phyloP scores from a whole-genome alignment of 1,140 invertebrate species.

The Bicyclus anynana region DNA sequence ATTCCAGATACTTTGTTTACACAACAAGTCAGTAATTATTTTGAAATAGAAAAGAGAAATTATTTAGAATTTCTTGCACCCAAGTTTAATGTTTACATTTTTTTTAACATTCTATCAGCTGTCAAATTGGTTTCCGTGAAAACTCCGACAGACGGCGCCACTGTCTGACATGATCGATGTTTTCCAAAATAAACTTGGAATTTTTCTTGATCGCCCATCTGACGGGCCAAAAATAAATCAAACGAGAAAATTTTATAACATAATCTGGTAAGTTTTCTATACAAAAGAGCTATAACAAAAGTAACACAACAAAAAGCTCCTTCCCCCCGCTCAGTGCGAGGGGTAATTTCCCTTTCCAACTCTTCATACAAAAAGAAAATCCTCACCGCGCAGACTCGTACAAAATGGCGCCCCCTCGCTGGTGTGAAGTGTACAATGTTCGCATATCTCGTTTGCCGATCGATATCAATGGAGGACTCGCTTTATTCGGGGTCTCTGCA shows the following conservation, averaged over 20 bases:
- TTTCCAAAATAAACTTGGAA: slow-evolving; percentile 73
- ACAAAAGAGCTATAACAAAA: slow-evolving; percentile 31
- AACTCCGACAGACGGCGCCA: slow-evolving; percentile 53
- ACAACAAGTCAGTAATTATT: too few species aligned
- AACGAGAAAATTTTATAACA: slow-evolving; percentile 29
- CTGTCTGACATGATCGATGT: slow-evolving; percentile 63
- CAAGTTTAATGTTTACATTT: slow-evolving; percentile 35
- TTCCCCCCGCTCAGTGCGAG: slow-evolving; percentile 59
- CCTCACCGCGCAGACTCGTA: slow-evolving; percentile 73
- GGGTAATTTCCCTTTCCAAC: slow-evolving; percentile 71
- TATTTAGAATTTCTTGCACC: background rate
- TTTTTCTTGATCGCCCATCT: slow-evolving; percentile 52
- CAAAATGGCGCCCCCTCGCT: slow-evolving; percentile 68
- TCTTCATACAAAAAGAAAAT: slow-evolving; percentile 67
- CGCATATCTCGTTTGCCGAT: slow-evolving; percentile 72
- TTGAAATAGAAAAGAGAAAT: too few species aligned
- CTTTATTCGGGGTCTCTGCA: slow-evolving; percentile 70
- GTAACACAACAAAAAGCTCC: slow-evolving; percentile 42
- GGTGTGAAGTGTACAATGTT: slow-evolving; percentile 71
- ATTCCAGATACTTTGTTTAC: too few species aligned
- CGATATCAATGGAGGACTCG: slow-evolving; percentile 77
- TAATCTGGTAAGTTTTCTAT: slow-evolving; percentile 49
- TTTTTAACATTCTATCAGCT: slow-evolving; percentile 7
- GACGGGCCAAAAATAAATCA: slow-evolving; percentile 36
- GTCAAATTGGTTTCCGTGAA: slow-evolving; percentile 52